phyloP scores from a whole-genome alignment of 2,113 vertebrate species.

The Oceanites oceanicus region DNA sequence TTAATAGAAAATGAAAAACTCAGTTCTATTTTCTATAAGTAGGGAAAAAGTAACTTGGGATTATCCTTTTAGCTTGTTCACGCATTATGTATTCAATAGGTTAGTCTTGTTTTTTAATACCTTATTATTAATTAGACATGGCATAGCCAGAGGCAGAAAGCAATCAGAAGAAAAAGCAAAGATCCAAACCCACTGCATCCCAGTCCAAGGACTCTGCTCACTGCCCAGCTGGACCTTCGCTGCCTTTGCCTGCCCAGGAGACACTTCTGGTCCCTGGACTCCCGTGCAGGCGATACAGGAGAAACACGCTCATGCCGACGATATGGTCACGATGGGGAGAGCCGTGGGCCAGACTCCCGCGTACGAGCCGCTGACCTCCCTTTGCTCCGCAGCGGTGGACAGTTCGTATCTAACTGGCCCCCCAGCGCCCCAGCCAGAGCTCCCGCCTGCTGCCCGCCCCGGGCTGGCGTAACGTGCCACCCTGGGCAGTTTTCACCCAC shows the following conservation, averaged over 20 bases:
- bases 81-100: slow-evolving; percentile 38
- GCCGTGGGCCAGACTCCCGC: neutral
- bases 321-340: accelerated
- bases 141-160: slow-evolving; percentile 50
- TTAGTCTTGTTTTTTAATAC: slow-evolving; percentile 37
- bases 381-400: too few relatives aligned
- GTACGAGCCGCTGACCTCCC: accelerated
- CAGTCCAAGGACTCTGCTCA: neutral
- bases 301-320: accelerated
- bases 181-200: neutral
- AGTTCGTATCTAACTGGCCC: neutral
- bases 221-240: neutral
- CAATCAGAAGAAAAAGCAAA: slow-evolving; percentile 23
- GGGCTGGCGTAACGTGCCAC: accelerated
- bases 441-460: accelerated
- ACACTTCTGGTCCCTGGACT: neutral
- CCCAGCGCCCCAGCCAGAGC: accelerated
- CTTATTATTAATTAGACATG: slow-evolving; percentile 59
- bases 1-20: slow-evolving; percentile 9
- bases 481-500: neutral
- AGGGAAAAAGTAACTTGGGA: slow-evolving; percentile 26
- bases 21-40: slow-evolving; percentile 45
- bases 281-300: neutral
- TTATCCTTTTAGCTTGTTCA: slow-evolving; percentile 63
- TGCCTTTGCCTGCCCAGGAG: neutral